phyloP scores from a whole-genome alignment of 2,113 vertebrate genomes.

The Corythornis vintsioides region DNA sequence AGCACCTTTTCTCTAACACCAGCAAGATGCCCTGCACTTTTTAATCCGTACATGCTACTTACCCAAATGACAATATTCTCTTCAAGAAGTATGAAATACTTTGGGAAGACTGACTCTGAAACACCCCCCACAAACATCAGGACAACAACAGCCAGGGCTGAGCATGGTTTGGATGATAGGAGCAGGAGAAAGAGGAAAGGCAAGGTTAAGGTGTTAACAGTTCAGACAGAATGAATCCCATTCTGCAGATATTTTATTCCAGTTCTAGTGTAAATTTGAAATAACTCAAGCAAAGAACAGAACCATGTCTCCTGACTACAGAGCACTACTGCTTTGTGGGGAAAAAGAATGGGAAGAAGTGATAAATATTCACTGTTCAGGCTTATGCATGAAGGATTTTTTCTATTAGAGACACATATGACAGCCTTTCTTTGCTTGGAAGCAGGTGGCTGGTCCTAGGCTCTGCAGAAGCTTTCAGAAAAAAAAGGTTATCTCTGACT shows the following conservation, averaged over 20 bases:
- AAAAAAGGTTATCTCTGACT: neutral
- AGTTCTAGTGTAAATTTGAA: neutral
- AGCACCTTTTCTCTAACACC: neutral
- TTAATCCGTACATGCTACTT: neutral
- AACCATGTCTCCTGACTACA: neutral
- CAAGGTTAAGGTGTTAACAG: neutral
- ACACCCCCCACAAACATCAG: neutral
- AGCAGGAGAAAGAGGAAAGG: neutral
- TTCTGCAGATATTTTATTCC: neutral
- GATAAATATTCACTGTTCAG: neutral
- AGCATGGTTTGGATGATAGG: neutral
- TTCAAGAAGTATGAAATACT: neutral
- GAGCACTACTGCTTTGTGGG: neutral
- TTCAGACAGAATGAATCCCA: neutral
- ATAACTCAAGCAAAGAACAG: neutral
- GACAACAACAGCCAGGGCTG: neutral
- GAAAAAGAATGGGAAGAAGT: accelerated
- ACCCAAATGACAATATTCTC: neutral
- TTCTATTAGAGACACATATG: neutral
- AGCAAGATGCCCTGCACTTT: neutral
- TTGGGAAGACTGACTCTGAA: neutral
- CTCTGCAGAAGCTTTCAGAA: neutral
- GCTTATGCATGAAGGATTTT: neutral
- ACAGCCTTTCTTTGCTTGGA: neutral
- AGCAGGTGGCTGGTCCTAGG: neutral